Base-by-base conservation (phyloP, 1,140 invertebrate genomes). In the Pseudomyrmex dendroicus region DNA sequence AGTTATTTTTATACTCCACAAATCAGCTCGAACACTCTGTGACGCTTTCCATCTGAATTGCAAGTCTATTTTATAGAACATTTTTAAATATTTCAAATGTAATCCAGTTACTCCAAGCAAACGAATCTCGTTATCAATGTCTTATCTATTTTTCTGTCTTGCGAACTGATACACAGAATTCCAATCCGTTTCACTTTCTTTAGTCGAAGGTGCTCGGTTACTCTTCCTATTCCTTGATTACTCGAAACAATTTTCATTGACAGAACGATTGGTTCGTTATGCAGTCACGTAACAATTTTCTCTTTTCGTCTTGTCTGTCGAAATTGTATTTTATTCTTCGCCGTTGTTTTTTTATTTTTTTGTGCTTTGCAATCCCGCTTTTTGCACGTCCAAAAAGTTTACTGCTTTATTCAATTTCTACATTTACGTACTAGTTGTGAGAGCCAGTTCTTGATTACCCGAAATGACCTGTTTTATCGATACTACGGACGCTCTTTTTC, bases 381-480 rank as follows among this genome's bases (percentile, higher is more conserved):
- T 72, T 35, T 54, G 20, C 50, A 20, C 44, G 59, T 17, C 56
- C 44, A 20, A 46, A 35, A 35, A 57, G 52, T 86, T 86, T 50
- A 63, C 52, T 56, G 25, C 44, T 74, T 86, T 70, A 48, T 57
- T 67, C 77, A 22, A 78, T 66, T 46, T 59, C 52, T 12, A n/a
- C 15, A 48, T 80, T 80, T 59, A 80, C 56, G 54, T 80, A 70
- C 64, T 57, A 59, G 54, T 80, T 80, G 48, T 54, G 50, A 70
- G 50, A 70, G 50, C 50, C n/a, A 22, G 20, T 15, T n/a, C 76
- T 72, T 80, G 66, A 54, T 80, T 68, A 50, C 44, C 68, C n/a
- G 20, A n/a, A 80, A 80, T 22, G 35, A 59, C 46, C 20, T 12
- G 22, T 80, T 80, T 80, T 80, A 80, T 80, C 22, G 64, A 78